These are phyloP conservation scores for Eudorcas thomsonii DNA, from an alignment of 2,113 vertebrate genomes.

Conservation along the genomic window DNA sequence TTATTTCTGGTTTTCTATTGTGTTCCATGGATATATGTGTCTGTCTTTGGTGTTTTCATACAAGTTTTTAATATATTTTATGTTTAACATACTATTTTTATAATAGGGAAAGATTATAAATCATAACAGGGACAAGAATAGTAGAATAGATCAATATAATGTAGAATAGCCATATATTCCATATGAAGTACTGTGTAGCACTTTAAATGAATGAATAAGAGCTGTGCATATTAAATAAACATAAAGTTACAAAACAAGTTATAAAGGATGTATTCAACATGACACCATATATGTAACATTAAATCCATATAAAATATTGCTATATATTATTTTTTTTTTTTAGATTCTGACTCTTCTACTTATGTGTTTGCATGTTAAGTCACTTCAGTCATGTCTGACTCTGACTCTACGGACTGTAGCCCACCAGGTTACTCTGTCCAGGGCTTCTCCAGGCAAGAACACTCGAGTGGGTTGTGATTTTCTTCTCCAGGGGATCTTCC, in stretches of 20 bases:
- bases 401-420: background rate
- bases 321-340: background rate
- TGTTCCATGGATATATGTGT: background rate
- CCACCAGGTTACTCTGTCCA: background rate
- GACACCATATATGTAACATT: background rate
- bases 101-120: background rate
- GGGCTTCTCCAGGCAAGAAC: background rate
- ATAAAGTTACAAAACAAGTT: background rate
- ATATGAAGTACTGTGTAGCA: background rate
- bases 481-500: background rate
- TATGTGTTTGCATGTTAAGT: background rate
- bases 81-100: background rate
- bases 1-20: background rate
- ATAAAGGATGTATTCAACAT: background rate
- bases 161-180: background rate
- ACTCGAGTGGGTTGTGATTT: background rate
- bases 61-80: background rate
- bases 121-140: background rate
- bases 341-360: background rate
- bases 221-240: background rate
- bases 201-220: background rate
- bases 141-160: background rate
- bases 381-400: accelerated
- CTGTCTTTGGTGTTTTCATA: background rate
- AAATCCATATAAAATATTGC: background rate